Evolutionary conservation across 2,113 vertebrate species (phyloP), one percentile per base, ranked within the genome.

Genomic region (Takifugu flavidus): DNA sequence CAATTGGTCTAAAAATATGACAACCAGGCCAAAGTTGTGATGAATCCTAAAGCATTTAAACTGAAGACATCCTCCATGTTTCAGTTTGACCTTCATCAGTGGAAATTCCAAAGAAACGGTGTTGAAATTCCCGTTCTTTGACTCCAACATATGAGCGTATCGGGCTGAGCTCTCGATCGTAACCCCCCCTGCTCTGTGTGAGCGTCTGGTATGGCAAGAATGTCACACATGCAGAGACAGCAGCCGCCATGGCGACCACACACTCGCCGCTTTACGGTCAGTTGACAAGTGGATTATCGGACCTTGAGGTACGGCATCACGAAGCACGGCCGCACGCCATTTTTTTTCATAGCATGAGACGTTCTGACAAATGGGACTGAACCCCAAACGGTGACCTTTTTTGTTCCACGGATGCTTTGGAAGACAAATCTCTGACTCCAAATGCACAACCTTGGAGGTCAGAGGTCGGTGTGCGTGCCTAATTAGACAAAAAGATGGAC

Each of bases 131-230:
- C 2, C 34, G 7, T 39, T 39, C 34, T 39, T 39, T 39, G 7
- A 39, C 34, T 2, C 34, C 34, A 39, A 39, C 34, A 39, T 39
- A 39, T 39, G 11, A 10, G 34, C 34, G 11, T 39, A 39, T 39
- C 34, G 1, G 8, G 34, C 8, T 39, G 15, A 27, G 25, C 50
- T 47, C 60, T 13, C 10, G 8, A 12, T 20, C 5, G 4, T 53
- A 15, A 15, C 39, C 5, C 26, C 27, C 47, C 49, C 45, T 31
- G 29, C 70, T 72, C 72, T 83, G 75, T 58, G 63, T 79, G 65
- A 70, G 74, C 53, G 70, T 85, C 73, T 87, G 88, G 83, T 82
- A 90, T 90, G 87, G 65, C 69, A 74, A 76, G 88, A 90, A 89
- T 89, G 82, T 80, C 77, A 82, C 80, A 86, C 84, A 71, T 74